phyloP scores from a whole-genome alignment of 2,888 invertebrate species.

The Calliphora vomitoria region DNA sequence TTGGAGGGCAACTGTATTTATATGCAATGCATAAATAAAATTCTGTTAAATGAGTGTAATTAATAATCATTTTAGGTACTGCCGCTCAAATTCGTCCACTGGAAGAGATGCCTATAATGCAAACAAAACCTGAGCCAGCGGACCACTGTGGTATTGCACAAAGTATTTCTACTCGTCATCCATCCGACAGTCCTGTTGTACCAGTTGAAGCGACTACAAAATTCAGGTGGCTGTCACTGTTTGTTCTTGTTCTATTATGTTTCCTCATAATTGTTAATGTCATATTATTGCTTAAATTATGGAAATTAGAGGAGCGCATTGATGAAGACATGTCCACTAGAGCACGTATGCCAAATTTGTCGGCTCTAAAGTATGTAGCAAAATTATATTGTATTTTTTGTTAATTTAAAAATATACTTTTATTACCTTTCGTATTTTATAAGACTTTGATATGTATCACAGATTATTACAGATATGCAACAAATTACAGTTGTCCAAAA shows the following conservation, averaged over 20 bases:
- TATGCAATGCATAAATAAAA: not conserved
- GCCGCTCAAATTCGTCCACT: constrained; percentile 82
- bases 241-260: constrained; percentile 86
- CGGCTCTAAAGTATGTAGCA: constrained; percentile 80
- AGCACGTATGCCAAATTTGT: constrained; percentile 81
- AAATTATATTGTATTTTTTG: not conserved
- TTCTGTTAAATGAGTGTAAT: not conserved
- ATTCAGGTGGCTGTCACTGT: constrained; percentile 83
- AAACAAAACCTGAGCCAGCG: constrained; percentile 74
- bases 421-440: no score
- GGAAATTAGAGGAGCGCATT: constrained; percentile 88
- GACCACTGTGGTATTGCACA: constrained; percentile 72
- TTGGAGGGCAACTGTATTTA: no score
- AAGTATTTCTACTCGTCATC: constrained; percentile 61
- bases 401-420: no score
- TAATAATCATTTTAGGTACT: constrained; percentile 80
- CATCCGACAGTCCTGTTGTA: constrained; percentile 44
- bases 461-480: no score
- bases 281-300: constrained; percentile 93
- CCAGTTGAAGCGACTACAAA: constrained; percentile 76
- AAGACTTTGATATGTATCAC: no score
- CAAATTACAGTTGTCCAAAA: no score
- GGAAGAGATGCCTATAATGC: constrained; percentile 78
- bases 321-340: constrained; percentile 82
- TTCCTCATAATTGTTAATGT: constrained; percentile 90